Percentiles rank a stretch among this genome's conserved stretches.
phyloP scores from a whole-genome alignment of 92 coral and sea anemone species.

The Meandrina meandrites region DNA sequence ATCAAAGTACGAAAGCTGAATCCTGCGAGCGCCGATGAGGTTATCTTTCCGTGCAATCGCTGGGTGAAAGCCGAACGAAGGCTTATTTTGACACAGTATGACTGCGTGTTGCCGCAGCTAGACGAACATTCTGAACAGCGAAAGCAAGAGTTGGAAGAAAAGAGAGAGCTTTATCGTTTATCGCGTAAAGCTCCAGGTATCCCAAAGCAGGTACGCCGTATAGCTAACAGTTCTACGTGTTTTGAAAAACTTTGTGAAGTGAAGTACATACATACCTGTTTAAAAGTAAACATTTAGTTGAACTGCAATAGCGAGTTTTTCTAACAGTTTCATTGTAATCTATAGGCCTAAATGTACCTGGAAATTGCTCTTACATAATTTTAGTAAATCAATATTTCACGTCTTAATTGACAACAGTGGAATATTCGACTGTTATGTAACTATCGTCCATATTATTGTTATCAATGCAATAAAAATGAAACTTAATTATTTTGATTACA shows the following conservation, averaged over 20 bases:
- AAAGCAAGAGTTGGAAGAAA: conserved; percentile 79
- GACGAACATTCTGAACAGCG: conserved; percentile 88
- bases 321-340: neutral
- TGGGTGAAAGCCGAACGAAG: conserved; percentile 91
- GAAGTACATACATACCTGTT: neutral
- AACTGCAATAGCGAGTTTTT: neutral
- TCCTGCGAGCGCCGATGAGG: conserved; percentile 52
- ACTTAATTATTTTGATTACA: neutral
- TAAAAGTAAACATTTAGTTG: neutral
- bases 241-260: neutral
- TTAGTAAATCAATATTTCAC: neutral
- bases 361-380: neutral
- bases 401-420: neutral
- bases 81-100: conserved; percentile 76
- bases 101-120: conserved; percentile 90
- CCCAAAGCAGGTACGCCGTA: conserved; percentile 89
- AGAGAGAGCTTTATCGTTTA: conserved; percentile 72
- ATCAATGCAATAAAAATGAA: neutral
- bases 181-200: conserved; percentile 91
- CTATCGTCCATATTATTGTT: neutral
- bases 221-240: neutral
- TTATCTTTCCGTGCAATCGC: conserved; percentile 91
- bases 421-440: neutral
- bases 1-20: conserved; percentile 72
- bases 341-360: neutral